Conservation (phyloP, 2,888 invertebrate genomes). For the Anoplius nigerrimus region DNA sequence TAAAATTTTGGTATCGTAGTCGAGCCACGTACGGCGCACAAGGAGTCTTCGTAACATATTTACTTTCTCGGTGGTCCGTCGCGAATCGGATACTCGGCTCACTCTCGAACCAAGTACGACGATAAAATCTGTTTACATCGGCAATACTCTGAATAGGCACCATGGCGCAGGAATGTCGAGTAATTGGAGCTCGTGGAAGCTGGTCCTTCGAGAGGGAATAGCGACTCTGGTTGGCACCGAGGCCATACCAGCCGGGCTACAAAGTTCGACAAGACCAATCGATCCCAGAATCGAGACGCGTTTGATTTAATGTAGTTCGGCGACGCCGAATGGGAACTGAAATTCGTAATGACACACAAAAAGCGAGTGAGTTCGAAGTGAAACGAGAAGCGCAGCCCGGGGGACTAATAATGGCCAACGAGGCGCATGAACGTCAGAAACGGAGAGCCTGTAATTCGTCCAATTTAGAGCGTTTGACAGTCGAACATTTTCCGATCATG, state of each 20-base stretch:
- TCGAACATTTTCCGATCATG: conserved; percentile 22
- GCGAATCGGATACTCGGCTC: no score
- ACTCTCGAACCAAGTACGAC: no score
- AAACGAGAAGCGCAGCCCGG: background rate
- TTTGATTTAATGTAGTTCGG: conserved; percentile 39
- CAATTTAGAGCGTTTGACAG: conserved; percentile 30
- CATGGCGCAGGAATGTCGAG: background rate
- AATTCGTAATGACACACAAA: conserved; percentile 34
- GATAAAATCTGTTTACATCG: no score
- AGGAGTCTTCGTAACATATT: no score
- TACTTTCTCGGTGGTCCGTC: no score
- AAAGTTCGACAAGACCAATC: conserved; percentile 45
- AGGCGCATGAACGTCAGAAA: background rate
- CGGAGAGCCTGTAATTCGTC: conserved; percentile 39
- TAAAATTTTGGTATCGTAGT: no score
- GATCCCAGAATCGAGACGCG: conserved; percentile 50
- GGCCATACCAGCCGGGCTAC: conserved; percentile 28
- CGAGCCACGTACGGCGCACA: no score
- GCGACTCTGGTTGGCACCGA: background rate
- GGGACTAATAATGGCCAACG: no score
- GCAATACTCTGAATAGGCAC: no score
- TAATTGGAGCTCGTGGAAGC: conserved; percentile 1
- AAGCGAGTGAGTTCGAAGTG: background rate
- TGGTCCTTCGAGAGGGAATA: background rate
- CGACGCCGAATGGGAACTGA: background rate